phyloP scores from a whole-genome alignment of 1,140 invertebrate species.

The Eupeodes corollae region DNA sequence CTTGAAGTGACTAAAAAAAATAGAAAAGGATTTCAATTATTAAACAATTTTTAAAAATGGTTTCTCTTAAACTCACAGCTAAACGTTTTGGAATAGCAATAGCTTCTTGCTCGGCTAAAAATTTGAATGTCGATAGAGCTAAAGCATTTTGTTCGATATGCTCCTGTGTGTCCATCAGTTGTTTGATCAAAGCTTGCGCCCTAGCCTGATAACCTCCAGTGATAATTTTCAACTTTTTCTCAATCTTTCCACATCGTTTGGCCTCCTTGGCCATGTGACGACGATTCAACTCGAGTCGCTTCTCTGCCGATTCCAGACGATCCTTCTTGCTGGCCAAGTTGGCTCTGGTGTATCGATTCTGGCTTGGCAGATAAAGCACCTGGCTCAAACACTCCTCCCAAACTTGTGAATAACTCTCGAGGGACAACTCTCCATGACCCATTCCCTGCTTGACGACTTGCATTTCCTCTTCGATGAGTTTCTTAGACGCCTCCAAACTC shows the following conservation, averaged over 20 bases:
- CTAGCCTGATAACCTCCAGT: slow-evolving; percentile 81
- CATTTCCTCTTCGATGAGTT: slow-evolving; percentile 72
- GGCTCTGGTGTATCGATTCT: slow-evolving; percentile 85
- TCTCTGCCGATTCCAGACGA: slow-evolving; percentile 84
- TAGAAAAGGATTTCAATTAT: not conserved
- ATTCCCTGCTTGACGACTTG: slow-evolving; percentile 82
- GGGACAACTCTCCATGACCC: slow-evolving; percentile 84
- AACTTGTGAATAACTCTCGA: slow-evolving; percentile 88
- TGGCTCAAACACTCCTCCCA: slow-evolving; percentile 92
- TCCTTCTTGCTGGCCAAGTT: slow-evolving; percentile 94
- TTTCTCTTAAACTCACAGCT: slow-evolving; percentile 44
- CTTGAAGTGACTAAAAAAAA: slow-evolving; percentile 60
- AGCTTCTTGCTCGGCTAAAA: slow-evolving; percentile 80
- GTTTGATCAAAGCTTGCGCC: slow-evolving; percentile 80
- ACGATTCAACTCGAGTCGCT: slow-evolving; percentile 84
- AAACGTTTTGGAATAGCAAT: slow-evolving; percentile 81
- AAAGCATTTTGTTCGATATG: slow-evolving; percentile 81
- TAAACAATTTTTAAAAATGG: not conserved
- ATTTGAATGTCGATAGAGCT: slow-evolving; percentile 87
- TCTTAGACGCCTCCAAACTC: slow-evolving; percentile 58
- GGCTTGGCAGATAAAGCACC: slow-evolving; percentile 76
- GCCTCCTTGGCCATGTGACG: slow-evolving; percentile 91
- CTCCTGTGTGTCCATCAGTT: slow-evolving; percentile 75
- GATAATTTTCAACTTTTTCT: slow-evolving; percentile 92
- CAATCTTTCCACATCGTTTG: slow-evolving; percentile 91